Percentiles rank a stretch among this genome's conserved stretches.
Evolutionary conservation across 2,888 invertebrate genomes (phyloP).

Genomic region (Branchellion lobata): DNA sequence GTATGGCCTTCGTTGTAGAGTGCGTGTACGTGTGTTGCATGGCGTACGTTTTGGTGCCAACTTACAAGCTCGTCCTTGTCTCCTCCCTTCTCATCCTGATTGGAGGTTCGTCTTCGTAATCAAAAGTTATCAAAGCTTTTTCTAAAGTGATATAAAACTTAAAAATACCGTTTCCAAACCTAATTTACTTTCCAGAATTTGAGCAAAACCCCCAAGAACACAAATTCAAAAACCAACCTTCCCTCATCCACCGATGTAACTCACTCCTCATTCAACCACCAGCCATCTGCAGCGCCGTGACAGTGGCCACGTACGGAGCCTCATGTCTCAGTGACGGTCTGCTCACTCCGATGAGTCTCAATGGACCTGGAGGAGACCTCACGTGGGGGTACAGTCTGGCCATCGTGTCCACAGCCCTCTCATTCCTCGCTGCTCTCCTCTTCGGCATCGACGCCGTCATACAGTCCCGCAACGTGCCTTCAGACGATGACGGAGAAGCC

Average conservation of each 20-base stretch:
- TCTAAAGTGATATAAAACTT: not conserved
- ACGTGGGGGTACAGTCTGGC: conserved; percentile 42
- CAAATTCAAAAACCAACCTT: too few species aligned
- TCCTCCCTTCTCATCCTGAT: not conserved
- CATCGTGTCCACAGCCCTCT: conserved; percentile 28
- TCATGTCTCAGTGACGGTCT: conserved; percentile 24
- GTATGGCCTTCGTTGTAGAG: conserved; percentile 35
- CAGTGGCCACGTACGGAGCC: conserved; percentile 36
- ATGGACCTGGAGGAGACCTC: conserved; percentile 40
- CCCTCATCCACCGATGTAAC: too few species aligned
- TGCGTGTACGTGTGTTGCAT: conserved; percentile 43
- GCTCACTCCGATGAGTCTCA: conserved; percentile 30
- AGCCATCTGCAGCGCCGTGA: conserved; percentile 27
- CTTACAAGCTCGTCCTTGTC: not conserved
- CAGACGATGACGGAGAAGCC: not conserved
- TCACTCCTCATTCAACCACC: too few species aligned
- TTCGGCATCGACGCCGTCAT: conserved; percentile 33
- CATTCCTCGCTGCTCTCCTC: conserved; percentile 17
- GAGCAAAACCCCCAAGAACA: not conserved
- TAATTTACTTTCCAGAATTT: not conserved
- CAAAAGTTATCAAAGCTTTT: not conserved
- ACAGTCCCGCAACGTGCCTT: not conserved
- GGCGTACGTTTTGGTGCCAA: conserved; percentile 2
- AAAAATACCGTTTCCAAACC: not conserved
- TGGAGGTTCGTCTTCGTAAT: not conserved